Evolutionary conservation across 2,113 vertebrate species (phyloP).

Genomic region (Nettapus auritus): DNA sequence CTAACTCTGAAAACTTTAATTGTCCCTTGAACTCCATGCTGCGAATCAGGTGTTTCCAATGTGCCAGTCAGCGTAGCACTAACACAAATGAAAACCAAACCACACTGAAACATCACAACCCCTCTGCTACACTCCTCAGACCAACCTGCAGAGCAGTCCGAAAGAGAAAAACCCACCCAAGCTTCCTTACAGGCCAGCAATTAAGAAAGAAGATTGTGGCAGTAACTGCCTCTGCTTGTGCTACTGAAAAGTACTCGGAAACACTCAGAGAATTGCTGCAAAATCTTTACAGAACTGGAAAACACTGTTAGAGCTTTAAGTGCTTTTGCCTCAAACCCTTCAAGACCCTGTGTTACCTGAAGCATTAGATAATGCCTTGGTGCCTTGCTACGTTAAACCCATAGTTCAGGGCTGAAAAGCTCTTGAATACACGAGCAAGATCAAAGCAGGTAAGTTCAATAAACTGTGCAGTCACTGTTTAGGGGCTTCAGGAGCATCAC

Average conservation of each 20-base stretch:
- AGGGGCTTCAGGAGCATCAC: slow-evolving; percentile 54
- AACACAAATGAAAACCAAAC: background rate
- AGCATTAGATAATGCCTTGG: background rate
- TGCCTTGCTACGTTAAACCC: slow-evolving; percentile 1
- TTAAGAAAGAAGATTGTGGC: background rate
- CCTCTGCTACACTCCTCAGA: background rate
- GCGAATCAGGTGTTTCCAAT: background rate
- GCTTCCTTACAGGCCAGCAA: background rate
- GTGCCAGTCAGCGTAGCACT: rapidly evolving
- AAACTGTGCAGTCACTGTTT: slow-evolving; percentile 30
- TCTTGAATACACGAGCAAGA: slow-evolving; percentile 2
- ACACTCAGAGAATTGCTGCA: background rate
- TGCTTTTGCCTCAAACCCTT: background rate
- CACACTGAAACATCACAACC: background rate
- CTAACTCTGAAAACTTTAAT: background rate
- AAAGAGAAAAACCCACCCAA: background rate
- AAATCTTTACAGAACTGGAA: background rate
- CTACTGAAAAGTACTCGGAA: background rate
- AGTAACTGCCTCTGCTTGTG: background rate
- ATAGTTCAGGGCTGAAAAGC: background rate
- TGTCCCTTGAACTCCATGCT: background rate
- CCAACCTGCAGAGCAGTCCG: background rate
- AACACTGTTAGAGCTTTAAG: background rate
- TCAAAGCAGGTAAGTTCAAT: slow-evolving; percentile 41
- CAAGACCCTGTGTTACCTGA: background rate